Conservation (phyloP, 92 coral and sea anemone genomes). For the Metridium senile region DNA sequence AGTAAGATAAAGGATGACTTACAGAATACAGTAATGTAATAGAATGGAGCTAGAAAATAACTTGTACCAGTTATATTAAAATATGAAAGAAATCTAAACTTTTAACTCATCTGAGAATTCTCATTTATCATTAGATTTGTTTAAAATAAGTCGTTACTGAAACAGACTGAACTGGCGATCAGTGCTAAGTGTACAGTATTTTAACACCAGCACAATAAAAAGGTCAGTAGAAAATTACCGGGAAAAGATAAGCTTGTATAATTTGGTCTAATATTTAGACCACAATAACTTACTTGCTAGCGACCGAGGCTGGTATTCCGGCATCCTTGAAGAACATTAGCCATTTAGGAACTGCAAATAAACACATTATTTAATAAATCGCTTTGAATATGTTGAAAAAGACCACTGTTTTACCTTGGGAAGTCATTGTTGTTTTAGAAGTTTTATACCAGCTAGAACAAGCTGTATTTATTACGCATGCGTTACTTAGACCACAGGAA, state of each 20-base stretch:
- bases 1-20: too few relatives aligned
- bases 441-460: slow-evolving; percentile 2
- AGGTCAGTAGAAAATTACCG: neutral
- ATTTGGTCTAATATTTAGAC: neutral
- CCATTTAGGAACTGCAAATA: slow-evolving; percentile 82
- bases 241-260: neutral
- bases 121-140: too few relatives aligned
- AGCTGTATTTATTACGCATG: neutral
- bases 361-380: neutral
- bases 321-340: slow-evolving; percentile 85
- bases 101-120: too few relatives aligned
- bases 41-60: too few relatives aligned
- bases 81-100: too few relatives aligned
- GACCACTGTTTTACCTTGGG: slow-evolving; percentile 37
- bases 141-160: too few relatives aligned
- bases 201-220: neutral
- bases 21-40: too few relatives aligned
- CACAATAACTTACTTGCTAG: slow-evolving; percentile 72
- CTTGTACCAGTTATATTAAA: too few relatives aligned
- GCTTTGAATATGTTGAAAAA: neutral
- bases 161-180: neutral
- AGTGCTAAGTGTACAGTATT: neutral
- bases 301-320: slow-evolving; percentile 88
- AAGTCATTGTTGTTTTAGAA: slow-evolving; percentile 38
- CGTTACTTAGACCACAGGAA: neutral